Evolutionary conservation across 2,888 invertebrate genomes (phyloP).

Genomic region (Endotricha flammealis): DNA sequence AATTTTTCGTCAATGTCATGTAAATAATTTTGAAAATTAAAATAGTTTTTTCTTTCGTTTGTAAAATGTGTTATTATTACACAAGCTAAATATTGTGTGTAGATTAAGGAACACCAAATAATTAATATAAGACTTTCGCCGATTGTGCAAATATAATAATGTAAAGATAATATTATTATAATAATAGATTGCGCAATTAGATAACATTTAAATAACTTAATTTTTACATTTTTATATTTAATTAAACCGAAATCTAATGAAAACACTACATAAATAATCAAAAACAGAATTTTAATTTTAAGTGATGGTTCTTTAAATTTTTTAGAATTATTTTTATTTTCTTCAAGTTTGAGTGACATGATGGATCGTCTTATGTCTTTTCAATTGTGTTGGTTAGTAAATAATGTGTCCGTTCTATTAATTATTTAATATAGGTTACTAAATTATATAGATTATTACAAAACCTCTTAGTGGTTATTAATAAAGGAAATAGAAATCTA

Average conservation of each 20-base stretch:
- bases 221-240: background rate
- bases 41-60: background rate
- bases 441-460: too few relatives aligned
- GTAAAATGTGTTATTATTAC: constrained; percentile 9
- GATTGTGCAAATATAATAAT: too few relatives aligned
- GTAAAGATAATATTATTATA: too few relatives aligned
- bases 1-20: constrained; percentile 7
- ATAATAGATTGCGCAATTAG: background rate
- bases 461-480: too few relatives aligned
- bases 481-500: too few relatives aligned
- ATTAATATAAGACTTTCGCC: background rate
- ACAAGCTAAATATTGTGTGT: background rate
- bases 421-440: too few relatives aligned
- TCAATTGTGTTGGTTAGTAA: too few relatives aligned
- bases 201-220: background rate
- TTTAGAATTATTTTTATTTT: too few relatives aligned
- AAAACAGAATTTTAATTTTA: background rate
- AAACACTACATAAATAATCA: background rate
- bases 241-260: background rate
- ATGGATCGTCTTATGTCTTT: too few relatives aligned
- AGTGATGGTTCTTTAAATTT: too few relatives aligned
- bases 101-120: background rate
- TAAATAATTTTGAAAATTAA: constrained; percentile 6
- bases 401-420: too few relatives aligned
- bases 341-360: too few relatives aligned